Percentiles rank a stretch among this genome's conserved stretches.
phyloP scores from a whole-genome alignment of 2,888 invertebrate genomes.

The Epinotia brunnichana region DNA sequence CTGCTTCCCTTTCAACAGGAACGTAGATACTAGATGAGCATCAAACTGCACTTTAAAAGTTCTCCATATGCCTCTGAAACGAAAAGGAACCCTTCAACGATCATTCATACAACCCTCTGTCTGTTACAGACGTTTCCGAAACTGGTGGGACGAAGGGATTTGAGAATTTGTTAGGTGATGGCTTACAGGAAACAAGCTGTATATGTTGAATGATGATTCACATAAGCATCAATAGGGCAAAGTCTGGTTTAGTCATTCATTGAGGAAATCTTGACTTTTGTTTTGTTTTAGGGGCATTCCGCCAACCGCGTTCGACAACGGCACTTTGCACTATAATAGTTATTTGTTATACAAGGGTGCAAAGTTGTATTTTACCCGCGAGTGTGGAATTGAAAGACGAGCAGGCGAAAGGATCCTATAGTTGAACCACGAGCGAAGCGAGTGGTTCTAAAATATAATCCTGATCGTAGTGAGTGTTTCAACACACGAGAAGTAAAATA shows the following conservation, averaged over 20 bases:
- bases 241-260: background rate
- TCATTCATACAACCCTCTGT: conserved; percentile 8
- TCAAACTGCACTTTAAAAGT: conserved; percentile 11
- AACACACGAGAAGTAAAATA: too few species aligned
- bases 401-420: too few species aligned
- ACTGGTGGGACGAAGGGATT: conserved; percentile 23
- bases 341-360: too few species aligned
- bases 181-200: conserved; percentile 1
- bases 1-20: conserved; percentile 54
- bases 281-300: too few species aligned
- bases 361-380: too few species aligned
- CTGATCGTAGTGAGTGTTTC: too few species aligned
- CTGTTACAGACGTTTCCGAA: conserved; percentile 16
- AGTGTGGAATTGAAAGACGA: too few species aligned
- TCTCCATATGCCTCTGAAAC: background rate
- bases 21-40: conserved; percentile 44
- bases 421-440: too few species aligned
- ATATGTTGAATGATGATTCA: background rate
- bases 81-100: conserved; percentile 5
- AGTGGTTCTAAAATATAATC: too few species aligned
- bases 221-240: background rate
- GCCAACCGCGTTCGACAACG: too few species aligned
- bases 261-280: background rate
- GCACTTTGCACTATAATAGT: too few species aligned
- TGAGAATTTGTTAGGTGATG: conserved; percentile 1